Percentiles rank a stretch among this genome's conserved stretches.
These are phyloP conservation scores for Sebastes dallii DNA, from an alignment of 2,797 vertebrate species.

Conservation along the genomic window DNA sequence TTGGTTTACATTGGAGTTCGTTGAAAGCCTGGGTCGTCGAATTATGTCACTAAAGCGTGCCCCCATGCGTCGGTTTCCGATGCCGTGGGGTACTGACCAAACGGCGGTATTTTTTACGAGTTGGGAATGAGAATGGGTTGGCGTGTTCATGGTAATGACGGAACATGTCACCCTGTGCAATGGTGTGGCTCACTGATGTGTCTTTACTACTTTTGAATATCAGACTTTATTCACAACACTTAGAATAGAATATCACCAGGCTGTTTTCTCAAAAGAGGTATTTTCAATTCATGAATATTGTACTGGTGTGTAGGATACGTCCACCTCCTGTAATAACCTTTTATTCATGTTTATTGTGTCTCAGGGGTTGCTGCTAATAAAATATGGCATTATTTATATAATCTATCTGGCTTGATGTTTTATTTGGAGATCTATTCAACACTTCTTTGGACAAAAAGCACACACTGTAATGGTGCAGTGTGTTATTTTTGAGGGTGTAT, in stretches of 20 bases:
- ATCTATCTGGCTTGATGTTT: background rate
- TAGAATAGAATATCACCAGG: background rate
- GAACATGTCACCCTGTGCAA: background rate
- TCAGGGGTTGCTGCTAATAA: background rate
- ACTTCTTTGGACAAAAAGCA: background rate
- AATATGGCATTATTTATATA: background rate
- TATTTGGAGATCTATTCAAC: background rate
- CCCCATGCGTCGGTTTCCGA: too few species aligned
- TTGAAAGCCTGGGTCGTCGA: too few species aligned
- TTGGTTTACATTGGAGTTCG: too few species aligned
- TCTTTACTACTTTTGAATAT: background rate
- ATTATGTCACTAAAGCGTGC: too few species aligned
- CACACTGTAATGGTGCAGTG: background rate
- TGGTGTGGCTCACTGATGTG: background rate
- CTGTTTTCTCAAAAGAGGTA: background rate
- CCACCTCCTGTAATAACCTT: background rate
- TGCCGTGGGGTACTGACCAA: too few species aligned
- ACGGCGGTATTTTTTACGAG: too few species aligned
- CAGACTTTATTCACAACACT: background rate
- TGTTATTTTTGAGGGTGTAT: conserved; percentile 30
- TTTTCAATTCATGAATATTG: background rate
- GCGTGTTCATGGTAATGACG: background rate
- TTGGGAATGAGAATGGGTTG: too few species aligned
- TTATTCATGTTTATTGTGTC: background rate
- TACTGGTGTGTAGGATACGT: background rate